phyloP scores from a whole-genome alignment of 30 jellyfish, hydroid and myxozoan genomes.

The Cassiopea andromeda region DNA sequence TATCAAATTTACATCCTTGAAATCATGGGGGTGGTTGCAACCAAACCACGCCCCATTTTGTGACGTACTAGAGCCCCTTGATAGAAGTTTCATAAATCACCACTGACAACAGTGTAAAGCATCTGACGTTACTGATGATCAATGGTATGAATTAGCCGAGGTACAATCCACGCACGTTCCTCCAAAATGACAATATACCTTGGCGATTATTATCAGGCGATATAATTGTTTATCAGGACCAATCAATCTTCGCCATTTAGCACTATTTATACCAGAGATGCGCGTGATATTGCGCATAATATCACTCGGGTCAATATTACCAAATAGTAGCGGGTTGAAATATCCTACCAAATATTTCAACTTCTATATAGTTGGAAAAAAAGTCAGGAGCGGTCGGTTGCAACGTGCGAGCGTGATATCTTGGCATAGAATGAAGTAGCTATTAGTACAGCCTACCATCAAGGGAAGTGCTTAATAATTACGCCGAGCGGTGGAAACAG shows the following conservation, averaged over 20 bases:
- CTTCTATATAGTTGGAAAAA: not conserved
- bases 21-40: too few species aligned
- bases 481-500: not conserved
- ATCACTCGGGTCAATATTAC: constrained; percentile 35
- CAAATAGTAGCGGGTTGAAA: constrained; percentile 7
- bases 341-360: not conserved
- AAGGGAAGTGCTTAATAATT: not conserved
- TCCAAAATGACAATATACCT: not conserved
- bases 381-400: not conserved
- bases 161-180: not conserved
- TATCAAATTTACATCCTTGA: too few species aligned
- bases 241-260: not conserved
- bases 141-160: not conserved
- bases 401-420: not conserved
- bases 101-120: too few species aligned
- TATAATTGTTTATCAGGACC: not conserved
- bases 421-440: not conserved
- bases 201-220: not conserved
- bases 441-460: not conserved
- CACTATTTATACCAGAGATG: constrained; percentile 1
- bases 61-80: too few species aligned
- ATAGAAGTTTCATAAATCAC: too few species aligned
- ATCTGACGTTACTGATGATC: too few species aligned
- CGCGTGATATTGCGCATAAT: constrained; percentile 61
- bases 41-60: too few species aligned